These are phyloP conservation scores for Popillia japonica DNA, from an alignment of 1,140 invertebrate genomes.

Conservation along the genomic window DNA sequence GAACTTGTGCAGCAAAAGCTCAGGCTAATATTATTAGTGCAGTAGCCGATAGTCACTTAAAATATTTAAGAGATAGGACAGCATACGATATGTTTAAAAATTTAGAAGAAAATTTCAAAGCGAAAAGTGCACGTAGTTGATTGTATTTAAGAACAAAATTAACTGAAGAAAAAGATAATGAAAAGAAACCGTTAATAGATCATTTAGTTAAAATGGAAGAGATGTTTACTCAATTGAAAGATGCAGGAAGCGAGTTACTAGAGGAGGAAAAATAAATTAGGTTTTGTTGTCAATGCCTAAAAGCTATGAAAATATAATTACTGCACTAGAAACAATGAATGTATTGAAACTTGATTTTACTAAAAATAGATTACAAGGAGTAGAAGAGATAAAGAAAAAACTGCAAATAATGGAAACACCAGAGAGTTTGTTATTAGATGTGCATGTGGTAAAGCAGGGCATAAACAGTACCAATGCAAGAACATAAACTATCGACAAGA, in stretches of 20 bases:
- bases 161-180: slow-evolving; percentile 25
- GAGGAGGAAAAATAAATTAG: slow-evolving; percentile 36
- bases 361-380: slow-evolving; percentile 35
- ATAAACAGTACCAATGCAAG: not conserved
- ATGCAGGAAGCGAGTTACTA: slow-evolving; percentile 27
- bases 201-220: too few species aligned
- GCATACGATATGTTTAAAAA: too few species aligned
- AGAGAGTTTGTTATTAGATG: not conserved
- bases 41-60: too few species aligned
- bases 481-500: too few species aligned
- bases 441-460: not conserved
- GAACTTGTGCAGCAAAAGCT: not conserved
- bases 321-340: too few species aligned
- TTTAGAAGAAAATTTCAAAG: too few species aligned
- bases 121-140: not conserved
- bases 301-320: too few species aligned
- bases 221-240: slow-evolving; percentile 37
- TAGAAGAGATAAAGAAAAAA: slow-evolving; percentile 33
- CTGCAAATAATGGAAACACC: too few species aligned
- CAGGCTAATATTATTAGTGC: not conserved
- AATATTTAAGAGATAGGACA: too few species aligned
- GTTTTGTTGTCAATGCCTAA: too few species aligned
- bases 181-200: not conserved
- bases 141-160: slow-evolving; percentile 30
- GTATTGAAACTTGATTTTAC: slow-evolving; percentile 32